Base-by-base conservation (phyloP, 37 sponge, comb jelly and placozoan genomes). In the Axinella damicornis region DNA sequence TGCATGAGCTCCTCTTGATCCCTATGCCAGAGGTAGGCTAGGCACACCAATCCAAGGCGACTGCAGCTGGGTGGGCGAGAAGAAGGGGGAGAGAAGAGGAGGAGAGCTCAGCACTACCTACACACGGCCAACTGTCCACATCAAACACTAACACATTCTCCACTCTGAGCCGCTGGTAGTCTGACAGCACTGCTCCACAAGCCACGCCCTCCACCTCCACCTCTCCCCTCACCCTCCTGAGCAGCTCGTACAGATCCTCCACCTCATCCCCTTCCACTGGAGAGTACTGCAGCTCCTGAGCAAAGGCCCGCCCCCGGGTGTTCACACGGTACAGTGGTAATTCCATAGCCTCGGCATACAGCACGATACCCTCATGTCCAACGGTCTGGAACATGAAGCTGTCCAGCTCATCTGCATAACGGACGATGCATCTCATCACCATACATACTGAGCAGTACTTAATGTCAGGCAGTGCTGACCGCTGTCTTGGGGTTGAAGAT, bases 371-470 rank as follows among this genome's bases (percentile, higher is more conserved):
- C 69, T 97, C 94, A 33, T 93, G 92, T 24, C 99, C 99, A 27
- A 97, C 98, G 37, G 95, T 95, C 71, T 99, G 99, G 65, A 88
- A 99, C 99, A 99, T 99, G 84, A 71, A 91, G 55, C 99, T 99
- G 78, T 99, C 99, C 74, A 94, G 74, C 58, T 99, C 99, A 25
- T 94, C 96, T 87, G 69, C 25, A 22, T n/a, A n/a, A n/a, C n/a
- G n/a, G n/a, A n/a, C n/a, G n/a, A n/a, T n/a, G n/a, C n/a, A n/a
- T n/a, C n/a, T n/a, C n/a, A n/a, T n/a, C n/a, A n/a, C n/a, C n/a
- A n/a, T n/a, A n/a, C n/a, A n/a, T n/a, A n/a, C n/a, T n/a, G n/a
- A n/a, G n/a, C n/a, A n/a, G n/a, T n/a, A n/a, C n/a, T n/a, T n/a
- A n/a, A n/a, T n/a, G n/a, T n/a, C n/a, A n/a, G n/a, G n/a, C n/a